Percentiles rank a stretch among this genome's conserved stretches.
These are phyloP conservation scores for Drosophila pruinosa DNA, from an alignment of 1,140 invertebrate genomes.

Conservation along the genomic window DNA sequence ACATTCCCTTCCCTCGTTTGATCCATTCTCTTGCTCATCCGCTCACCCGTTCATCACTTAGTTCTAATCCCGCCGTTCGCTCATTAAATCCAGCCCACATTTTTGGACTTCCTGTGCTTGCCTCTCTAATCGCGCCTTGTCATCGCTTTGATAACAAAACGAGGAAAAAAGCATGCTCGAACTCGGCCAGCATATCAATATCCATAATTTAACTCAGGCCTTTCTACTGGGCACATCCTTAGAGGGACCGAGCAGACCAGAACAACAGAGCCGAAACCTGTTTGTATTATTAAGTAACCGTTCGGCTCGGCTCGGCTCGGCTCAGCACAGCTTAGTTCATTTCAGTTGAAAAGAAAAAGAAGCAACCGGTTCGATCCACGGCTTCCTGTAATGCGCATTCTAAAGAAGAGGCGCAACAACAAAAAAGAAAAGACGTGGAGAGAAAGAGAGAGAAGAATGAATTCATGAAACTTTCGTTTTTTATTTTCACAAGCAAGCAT, in stretches of 20 bases:
- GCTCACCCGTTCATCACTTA: not conserved
- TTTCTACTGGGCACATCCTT: constrained; percentile 38
- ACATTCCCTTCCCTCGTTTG: not conserved
- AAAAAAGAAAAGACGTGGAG: not conserved
- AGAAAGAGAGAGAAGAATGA: constrained; percentile 8
- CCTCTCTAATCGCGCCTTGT: constrained; percentile 43
- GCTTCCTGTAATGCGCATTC: constrained; percentile 63
- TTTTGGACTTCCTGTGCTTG: constrained; percentile 54
- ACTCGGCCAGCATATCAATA: constrained; percentile 43
- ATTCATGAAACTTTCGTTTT: constrained; percentile 73
- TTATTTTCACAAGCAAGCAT: constrained; percentile 49
- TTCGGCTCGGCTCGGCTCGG: constrained; percentile 21
- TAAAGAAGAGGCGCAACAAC: constrained; percentile 37
- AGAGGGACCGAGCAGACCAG: constrained; percentile 11
- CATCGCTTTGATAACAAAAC: constrained; percentile 40
- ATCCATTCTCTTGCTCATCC: not conserved
- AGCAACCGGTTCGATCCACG: constrained; percentile 62
- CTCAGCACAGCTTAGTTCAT: constrained; percentile 11
- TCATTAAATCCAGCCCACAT: constrained; percentile 69
- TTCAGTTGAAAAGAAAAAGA: constrained; percentile 7
- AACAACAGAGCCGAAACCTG: constrained; percentile 48
- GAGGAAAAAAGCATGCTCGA: constrained; percentile 6
- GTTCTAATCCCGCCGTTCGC: constrained; percentile 46
- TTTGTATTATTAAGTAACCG: constrained; percentile 78
- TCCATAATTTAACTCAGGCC: constrained; percentile 66